Percentiles rank a stretch among this genome's conserved stretches.
phyloP scores from a whole-genome alignment of 2,888 invertebrate genomes.

The Cephalotes varians region DNA sequence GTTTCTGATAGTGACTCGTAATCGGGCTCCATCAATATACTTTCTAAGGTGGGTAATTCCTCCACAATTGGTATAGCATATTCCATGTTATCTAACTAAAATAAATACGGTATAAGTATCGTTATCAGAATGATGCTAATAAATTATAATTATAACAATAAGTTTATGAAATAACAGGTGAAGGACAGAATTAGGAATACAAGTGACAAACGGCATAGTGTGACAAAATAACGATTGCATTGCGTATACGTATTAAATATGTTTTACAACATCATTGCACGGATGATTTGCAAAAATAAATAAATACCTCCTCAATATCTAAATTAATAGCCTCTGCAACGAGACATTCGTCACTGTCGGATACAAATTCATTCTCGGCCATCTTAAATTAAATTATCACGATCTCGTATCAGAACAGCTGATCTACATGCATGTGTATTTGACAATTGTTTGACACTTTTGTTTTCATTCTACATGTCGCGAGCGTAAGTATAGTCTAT shows the following conservation, averaged over 20 bases:
- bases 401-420: background rate
- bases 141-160: background rate
- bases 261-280: background rate
- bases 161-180: background rate
- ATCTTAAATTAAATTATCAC: conserved; percentile 74
- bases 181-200: background rate
- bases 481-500: no score
- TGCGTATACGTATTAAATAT: background rate
- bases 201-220: conserved; percentile 1
- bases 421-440: conserved; percentile 25
- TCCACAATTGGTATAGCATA: conserved; percentile 93
- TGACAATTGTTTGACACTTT: conserved; percentile 49
- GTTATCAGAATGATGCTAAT: background rate
- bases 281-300: background rate
- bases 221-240: background rate
- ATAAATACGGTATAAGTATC: conserved; percentile 62
- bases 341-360: conserved; percentile 90
- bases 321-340: conserved; percentile 87
- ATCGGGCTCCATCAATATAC: conserved; percentile 92
- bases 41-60: conserved; percentile 92
- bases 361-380: conserved; percentile 87
- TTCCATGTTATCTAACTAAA: conserved; percentile 93
- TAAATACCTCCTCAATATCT: conserved; percentile 90
- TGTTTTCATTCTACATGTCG: conserved; percentile 28
- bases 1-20: conserved; percentile 88